Base-by-base conservation (phyloP, 2,797 vertebrate species). In the Ammospiza maritima region DNA sequence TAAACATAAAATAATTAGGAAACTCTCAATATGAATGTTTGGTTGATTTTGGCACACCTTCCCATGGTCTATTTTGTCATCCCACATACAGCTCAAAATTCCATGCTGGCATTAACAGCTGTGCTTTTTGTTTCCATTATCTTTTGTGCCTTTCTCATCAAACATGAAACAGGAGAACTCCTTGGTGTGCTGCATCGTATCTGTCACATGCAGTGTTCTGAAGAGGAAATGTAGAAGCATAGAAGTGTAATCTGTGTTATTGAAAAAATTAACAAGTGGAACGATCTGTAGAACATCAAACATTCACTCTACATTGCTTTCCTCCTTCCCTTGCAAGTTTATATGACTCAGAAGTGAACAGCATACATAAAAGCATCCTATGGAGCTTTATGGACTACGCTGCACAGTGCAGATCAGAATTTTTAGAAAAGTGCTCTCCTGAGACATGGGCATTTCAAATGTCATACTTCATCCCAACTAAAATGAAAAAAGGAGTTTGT, bases 1-100 rank as follows among this genome's bases (percentile, higher is more conserved):
- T 95, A 94, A 87, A 91, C 54, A 23, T 44, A 53, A 86, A 96
- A 71, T 89, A 93, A 90, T 93, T 95, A 94, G 78, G 90, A 94
- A 89, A 67, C 40, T 67, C 74, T 92, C 32, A 79, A 34, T 89
- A 40, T 36, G 23, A 75, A 82, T 67, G 75, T 80, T 95, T 67
- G 75, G 48, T 79, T 93, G 36, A 74, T 95, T 87, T 79, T 85
- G 53, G 71, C 53, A 94, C 48, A 73, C 62, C 74, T 94, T 77
- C n/a, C 65, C 40, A 42, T 57, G 47, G 34, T 42, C 51, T 74
- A 5, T 57, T 88, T 90, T 86, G 44, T 86, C 29, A 7, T 82
- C 44, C 64, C 11, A 6, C 42, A 30, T 32, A 61, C 62, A 91
- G 56, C 29, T 95, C 74, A 70, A 60, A 91, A 88, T 67, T 91